Evolutionary conservation across 2,888 invertebrate species (phyloP).

Genomic region (Anthophora plumipes): DNA sequence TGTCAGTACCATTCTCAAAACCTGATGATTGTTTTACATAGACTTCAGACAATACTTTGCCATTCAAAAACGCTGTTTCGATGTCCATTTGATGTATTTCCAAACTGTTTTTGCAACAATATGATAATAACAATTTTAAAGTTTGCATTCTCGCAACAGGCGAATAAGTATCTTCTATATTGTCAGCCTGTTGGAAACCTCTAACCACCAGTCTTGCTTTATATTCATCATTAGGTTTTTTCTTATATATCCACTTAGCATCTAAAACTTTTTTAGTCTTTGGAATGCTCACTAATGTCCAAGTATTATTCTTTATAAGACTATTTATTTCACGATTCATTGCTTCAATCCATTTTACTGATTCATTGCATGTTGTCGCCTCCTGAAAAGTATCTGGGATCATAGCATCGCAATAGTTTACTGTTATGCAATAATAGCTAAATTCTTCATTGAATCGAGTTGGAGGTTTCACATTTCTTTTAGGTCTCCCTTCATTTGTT

Average conservation of each 20-base stretch:
- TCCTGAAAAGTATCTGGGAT: no score
- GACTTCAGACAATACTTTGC: constrained; percentile 31
- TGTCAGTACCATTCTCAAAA: constrained; percentile 9
- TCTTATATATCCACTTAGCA: constrained; percentile 57
- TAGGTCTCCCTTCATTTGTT: no score
- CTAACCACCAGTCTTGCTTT: constrained; percentile 62
- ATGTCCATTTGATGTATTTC: constrained; percentile 61
- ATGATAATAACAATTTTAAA: constrained; percentile 50
- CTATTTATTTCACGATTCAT: constrained; percentile 57
- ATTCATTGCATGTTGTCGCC: constrained; percentile 53
- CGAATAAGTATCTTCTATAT: constrained; percentile 52
- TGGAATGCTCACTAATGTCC: constrained; percentile 49
- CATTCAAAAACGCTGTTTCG: constrained; percentile 46
- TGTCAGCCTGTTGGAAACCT: constrained; percentile 59
- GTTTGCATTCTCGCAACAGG: constrained; percentile 60
- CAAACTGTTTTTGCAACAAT: constrained; percentile 51
- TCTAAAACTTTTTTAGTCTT: constrained; percentile 52
- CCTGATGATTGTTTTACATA: constrained; percentile 37
- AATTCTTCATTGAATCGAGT: no score
- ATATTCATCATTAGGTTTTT: constrained; percentile 27
- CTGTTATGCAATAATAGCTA: no score
- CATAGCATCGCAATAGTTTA: no score
- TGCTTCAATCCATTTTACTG: no score
- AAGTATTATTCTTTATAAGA: constrained; percentile 58
- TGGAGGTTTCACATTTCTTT: no score